A percentile compares a stretch with the other conserved stretches of the same genome.
Conservation (phyloP, 2,888 invertebrate species). For the Priapulus caudatus region DNA sequence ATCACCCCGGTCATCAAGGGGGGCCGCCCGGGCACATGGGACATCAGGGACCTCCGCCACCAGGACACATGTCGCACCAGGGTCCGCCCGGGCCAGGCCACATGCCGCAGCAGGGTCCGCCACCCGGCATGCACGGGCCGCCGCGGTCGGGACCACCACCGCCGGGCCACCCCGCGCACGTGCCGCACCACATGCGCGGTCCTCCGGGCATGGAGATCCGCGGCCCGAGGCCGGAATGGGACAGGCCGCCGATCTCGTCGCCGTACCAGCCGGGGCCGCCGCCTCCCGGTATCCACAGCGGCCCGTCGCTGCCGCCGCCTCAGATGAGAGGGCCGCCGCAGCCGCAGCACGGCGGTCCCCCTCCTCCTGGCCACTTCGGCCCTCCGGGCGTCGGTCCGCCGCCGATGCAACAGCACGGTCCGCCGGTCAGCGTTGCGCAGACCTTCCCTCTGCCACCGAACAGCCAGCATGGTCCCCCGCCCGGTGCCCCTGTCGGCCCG, state of each 20-base stretch:
- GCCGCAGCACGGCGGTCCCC: no score
- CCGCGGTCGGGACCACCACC: constrained; percentile 42
- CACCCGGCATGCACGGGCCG: constrained; percentile 9
- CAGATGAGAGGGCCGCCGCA: no score
- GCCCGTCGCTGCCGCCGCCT: constrained; percentile 20
- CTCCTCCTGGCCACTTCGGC: constrained; percentile 12
- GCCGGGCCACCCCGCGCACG: constrained; percentile 42
- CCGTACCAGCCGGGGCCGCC: constrained; percentile 47
- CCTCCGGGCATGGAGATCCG: constrained; percentile 29
- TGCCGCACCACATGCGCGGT: constrained; percentile 31
- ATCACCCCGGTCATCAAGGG: constrained; percentile 10
- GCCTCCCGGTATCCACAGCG: constrained; percentile 34
- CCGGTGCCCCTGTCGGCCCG: constrained; percentile 18
- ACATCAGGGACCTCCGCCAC: constrained; percentile 42
- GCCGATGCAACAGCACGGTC: constrained; percentile 17
- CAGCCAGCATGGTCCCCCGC: constrained; percentile 6
- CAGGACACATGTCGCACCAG: no score
- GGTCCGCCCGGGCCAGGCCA: no score
- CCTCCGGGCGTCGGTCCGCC: constrained; percentile 15
- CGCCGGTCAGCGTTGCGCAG: no score
- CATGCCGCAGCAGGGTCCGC: no score
- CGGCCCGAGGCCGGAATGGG: constrained; percentile 55
- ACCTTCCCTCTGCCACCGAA: constrained; percentile 10
- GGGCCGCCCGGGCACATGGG: constrained; percentile 14
- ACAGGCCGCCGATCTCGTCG: constrained; percentile 47